Percentiles rank a stretch among this genome's conserved stretches.
phyloP scores from a whole-genome alignment of 2,797 vertebrate species.

The Danio aesculapii region DNA sequence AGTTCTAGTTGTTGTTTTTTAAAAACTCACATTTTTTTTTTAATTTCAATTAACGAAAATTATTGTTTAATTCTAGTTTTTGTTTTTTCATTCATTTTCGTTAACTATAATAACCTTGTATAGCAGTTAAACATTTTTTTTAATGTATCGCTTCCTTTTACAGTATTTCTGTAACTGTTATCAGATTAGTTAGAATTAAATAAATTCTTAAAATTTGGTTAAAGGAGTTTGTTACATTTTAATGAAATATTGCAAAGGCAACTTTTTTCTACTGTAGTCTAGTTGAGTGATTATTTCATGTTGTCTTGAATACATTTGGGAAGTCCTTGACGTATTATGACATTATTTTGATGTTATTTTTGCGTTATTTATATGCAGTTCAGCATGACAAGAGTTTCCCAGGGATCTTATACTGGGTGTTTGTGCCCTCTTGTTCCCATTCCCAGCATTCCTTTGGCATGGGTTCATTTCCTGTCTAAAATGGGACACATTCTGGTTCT shows the following conservation, averaged over 20 bases:
- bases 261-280: no score
- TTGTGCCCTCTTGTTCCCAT: slow-evolving; percentile 56
- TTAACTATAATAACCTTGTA: no score
- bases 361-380: slow-evolving; percentile 41
- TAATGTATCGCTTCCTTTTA: not conserved
- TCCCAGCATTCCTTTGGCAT: slow-evolving; percentile 72
- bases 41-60: no score
- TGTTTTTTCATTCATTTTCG: no score
- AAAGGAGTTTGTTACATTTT: not conserved
- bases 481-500: slow-evolving; percentile 66
- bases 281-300: not conserved
- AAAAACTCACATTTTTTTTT: no score
- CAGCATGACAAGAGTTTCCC: slow-evolving; percentile 56
- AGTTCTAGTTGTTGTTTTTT: no score
- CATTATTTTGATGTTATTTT: slow-evolving; percentile 36
- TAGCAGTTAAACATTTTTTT: no score
- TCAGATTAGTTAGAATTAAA: not conserved
- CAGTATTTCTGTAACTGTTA: not conserved
- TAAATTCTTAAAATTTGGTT: not conserved
- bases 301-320: slow-evolving; percentile 14
- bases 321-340: not conserved
- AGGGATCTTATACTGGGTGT: slow-evolving; percentile 49
- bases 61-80: no score
- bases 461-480: slow-evolving; percentile 73
- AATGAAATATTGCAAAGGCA: not conserved